Percentiles rank a stretch among this genome's conserved stretches.
Conservation (phyloP, 2,888 invertebrate genomes). For the Muscina levida region DNA sequence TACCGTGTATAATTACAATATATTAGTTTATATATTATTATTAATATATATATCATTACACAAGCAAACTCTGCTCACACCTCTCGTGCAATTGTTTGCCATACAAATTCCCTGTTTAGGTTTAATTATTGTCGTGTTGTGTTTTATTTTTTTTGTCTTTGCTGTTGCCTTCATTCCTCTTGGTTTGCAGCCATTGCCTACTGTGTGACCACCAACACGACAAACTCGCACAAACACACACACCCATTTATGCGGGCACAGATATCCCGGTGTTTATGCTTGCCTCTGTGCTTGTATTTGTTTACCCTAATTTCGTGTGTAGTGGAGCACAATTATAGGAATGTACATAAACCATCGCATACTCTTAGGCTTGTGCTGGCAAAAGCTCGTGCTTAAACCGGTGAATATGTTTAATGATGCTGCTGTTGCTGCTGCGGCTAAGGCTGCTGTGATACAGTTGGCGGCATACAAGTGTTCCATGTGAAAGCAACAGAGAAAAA, state of each 20-base stretch:
- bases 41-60: no score
- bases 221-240: no score
- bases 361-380: conserved; percentile 5
- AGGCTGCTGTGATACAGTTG: conserved; percentile 38
- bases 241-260: conserved; percentile 12
- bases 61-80: conserved; percentile 1
- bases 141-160: conserved; percentile 15
- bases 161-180: conserved; percentile 1
- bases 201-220: conserved; percentile 29
- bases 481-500: conserved; percentile 14
- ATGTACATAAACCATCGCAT: conserved; percentile 12
- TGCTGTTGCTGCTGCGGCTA: neutral
- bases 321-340: conserved; percentile 40
- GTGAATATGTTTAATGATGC: conserved; percentile 55
- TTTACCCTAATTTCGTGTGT: conserved; percentile 56
- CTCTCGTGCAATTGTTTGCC: neutral
- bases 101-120: neutral
- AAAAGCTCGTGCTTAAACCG: conserved; percentile 44
- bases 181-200: conserved; percentile 11
- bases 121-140: conserved; percentile 33
- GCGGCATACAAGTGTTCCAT: neutral
- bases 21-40: no score
- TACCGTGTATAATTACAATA: no score
- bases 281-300: conserved; percentile 42
- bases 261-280: conserved; percentile 11